Conservation (phyloP, 92 coral and sea anemone species). For the Blastomussa wellsi region DNA sequence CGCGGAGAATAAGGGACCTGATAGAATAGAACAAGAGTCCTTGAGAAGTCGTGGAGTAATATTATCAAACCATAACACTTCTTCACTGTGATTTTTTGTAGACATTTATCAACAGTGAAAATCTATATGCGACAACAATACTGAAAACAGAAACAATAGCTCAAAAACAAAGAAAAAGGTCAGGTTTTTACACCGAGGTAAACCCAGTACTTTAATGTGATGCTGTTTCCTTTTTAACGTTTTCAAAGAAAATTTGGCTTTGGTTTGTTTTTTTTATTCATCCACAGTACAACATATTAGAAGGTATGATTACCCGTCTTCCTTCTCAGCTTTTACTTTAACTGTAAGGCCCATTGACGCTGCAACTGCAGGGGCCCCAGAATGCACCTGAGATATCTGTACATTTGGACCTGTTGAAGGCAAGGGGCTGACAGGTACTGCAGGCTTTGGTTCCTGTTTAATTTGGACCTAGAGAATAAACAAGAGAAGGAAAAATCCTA, state of each 20-base stretch:
- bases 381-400: conserved; percentile 59
- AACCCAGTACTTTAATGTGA: too few relatives aligned
- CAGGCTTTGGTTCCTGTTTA: conserved; percentile 47
- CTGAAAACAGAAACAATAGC: too few relatives aligned
- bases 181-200: too few relatives aligned
- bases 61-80: too few relatives aligned
- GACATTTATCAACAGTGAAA: too few relatives aligned
- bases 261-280: not conserved
- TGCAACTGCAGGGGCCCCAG: conserved; percentile 45
- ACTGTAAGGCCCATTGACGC: conserved; percentile 26
- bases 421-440: conserved; percentile 21
- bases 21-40: too few relatives aligned
- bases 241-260: not conserved
- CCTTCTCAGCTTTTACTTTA: conserved; percentile 40
- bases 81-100: too few relatives aligned
- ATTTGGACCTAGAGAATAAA: conserved; percentile 31
- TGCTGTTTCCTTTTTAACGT: too few relatives aligned
- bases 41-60: too few relatives aligned
- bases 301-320: conserved; percentile 3
- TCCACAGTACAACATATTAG: not conserved
- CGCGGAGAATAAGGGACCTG: too few relatives aligned
- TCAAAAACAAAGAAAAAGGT: too few relatives aligned
- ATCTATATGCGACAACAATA: too few relatives aligned
- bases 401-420: conserved; percentile 23
- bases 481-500: not conserved